phyloP scores from a whole-genome alignment of 1,140 invertebrate species.

The Eriocheir sinensis region DNA sequence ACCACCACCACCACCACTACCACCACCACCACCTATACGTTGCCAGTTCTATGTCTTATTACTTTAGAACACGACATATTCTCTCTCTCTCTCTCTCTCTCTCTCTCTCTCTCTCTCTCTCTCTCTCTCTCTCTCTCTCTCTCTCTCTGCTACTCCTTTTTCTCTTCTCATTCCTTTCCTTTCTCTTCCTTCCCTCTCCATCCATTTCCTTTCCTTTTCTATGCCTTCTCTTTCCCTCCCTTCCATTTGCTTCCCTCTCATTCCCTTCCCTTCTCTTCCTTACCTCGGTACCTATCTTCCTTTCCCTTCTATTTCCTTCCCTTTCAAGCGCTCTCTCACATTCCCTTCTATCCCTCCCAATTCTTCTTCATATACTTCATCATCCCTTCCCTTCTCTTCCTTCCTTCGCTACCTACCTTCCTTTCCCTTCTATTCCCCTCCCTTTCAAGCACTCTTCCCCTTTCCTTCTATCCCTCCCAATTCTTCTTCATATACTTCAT shows the following conservation, averaged over 20 bases:
- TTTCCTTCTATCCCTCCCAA: not conserved
- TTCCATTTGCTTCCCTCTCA: not conserved
- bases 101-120: not conserved
- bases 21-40: too few species aligned
- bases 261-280: too few species aligned
- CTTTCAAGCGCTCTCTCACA: not conserved
- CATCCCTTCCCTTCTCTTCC: not conserved
- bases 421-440: not conserved
- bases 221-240: not conserved
- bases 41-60: not conserved
- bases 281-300: too few species aligned
- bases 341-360: too few species aligned
- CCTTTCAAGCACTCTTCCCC: too few species aligned
- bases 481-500: not conserved
- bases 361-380: too few species aligned
- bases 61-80: not conserved
- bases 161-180: not conserved
- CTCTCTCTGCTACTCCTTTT: not conserved
- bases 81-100: not conserved
- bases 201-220: too few species aligned
- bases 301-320: not conserved
- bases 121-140: slow-evolving; percentile 14
- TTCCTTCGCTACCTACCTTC: not conserved
- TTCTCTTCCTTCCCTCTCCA: not conserved
- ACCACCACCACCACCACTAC: too few species aligned